These are phyloP conservation scores for Megalurothrips usitatus DNA, from an alignment of 2,888 invertebrate genomes.

Conservation along the genomic window DNA sequence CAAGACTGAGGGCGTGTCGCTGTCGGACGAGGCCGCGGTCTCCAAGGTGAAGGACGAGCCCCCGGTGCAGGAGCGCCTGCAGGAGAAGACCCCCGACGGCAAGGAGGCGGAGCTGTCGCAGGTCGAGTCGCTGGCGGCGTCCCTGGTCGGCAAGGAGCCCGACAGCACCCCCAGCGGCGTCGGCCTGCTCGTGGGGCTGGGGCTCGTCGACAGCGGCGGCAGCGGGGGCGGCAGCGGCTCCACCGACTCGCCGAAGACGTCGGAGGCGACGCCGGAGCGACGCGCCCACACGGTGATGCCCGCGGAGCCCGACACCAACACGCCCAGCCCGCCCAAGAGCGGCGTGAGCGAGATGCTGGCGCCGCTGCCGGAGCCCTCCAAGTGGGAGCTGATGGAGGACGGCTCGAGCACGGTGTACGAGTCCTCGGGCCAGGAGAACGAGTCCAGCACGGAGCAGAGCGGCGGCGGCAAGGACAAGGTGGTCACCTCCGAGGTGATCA, in stretches of 20 bases:
- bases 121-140: not conserved
- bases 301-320: not conserved
- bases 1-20: not conserved
- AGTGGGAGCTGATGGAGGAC: conserved; percentile 81
- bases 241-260: not conserved
- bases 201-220: not conserved
- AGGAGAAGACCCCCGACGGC: not conserved
- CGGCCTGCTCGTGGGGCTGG: not conserved
- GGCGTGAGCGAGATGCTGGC: conserved; percentile 53
- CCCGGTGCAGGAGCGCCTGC: not conserved
- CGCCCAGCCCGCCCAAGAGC: not conserved
- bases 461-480: conserved; percentile 54
- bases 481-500: conserved; percentile 78
- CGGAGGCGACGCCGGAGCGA: conserved; percentile 3
- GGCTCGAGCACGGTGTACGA: conserved; percentile 39
- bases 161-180: not conserved
- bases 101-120: not conserved
- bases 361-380: conserved; percentile 73
- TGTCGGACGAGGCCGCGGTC: not conserved
- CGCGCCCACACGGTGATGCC: not conserved
- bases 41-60: not conserved
- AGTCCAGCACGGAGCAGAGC: conserved; percentile 32
- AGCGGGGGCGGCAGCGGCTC: not conserved
- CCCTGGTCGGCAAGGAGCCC: not conserved
- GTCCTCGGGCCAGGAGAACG: conserved; percentile 27